Evolutionary conservation across 2,888 invertebrate species (phyloP), one percentile per base, ranked within the genome.

Genomic region (Hypsopygia costalis): DNA sequence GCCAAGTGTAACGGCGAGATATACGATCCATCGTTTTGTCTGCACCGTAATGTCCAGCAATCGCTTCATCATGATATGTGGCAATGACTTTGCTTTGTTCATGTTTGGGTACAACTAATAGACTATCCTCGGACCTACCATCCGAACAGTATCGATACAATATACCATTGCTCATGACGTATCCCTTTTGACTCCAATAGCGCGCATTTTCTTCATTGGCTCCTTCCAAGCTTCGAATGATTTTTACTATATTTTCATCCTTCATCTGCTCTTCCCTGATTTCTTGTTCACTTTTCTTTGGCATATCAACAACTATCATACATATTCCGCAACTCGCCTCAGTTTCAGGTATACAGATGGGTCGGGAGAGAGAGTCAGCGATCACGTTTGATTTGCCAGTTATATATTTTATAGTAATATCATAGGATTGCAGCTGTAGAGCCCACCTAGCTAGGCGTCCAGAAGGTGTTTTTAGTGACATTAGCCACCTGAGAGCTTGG

Each of bases 31-130:
- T 6, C 0, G 56, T 58, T 6, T 37, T 21, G 12, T 50, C 48
- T 0, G 28, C 34, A 5, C 58, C 59, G 11, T 53, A 47, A 30
- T 64, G 57, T 1, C 55, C 58, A 0, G 57, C 41, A 21, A 21
- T 21, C 6, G 21, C 21, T 21, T 49, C 41, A 22, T 54, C 50
- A 12, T 57, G 52, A 11, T 49, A 54, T 0, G 20, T 33, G 1
- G 11, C 1, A 1, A 57, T n/a, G n/a, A 52, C 16, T 0, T 43
- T 46, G 0, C 11, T 11, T 22, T 33, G 33, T 29, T 50, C 51
- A 3, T 43, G 41, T 16, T 43, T 6, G 0, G 57, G 57, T 6
- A 50, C 43, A 1, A 55, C 44, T 6, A 52, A 20, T 20, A 47
- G 51, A n/a, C 37, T 33, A 0, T 44, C 36, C 0, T 52, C 55